Conservation (phyloP, 2,888 invertebrate genomes). For the Nudaria mundana region DNA sequence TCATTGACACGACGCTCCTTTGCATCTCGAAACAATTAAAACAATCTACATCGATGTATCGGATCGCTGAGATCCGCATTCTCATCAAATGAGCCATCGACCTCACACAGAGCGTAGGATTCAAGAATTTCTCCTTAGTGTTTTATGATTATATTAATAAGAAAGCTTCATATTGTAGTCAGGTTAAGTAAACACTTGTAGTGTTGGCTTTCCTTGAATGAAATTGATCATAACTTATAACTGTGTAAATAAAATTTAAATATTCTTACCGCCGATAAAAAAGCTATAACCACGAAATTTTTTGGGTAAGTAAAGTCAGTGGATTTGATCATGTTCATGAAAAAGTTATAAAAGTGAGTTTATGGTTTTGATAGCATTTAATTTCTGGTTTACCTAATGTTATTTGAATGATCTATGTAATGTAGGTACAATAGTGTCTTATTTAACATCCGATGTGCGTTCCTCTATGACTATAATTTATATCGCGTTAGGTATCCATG, state of each 20-base stretch:
- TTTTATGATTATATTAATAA: slow-evolving; percentile 41
- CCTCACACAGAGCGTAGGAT: slow-evolving; percentile 36
- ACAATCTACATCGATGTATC: slow-evolving; percentile 53
- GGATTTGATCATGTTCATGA: slow-evolving; percentile 4
- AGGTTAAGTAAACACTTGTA: slow-evolving; percentile 33
- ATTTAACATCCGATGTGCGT: no score
- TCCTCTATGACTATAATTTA: no score
- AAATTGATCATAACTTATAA: slow-evolving; percentile 25
- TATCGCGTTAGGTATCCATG: no score
- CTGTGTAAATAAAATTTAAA: slow-evolving; percentile 18
- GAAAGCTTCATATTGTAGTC: slow-evolving; percentile 30
- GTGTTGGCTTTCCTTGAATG: slow-evolving; percentile 30
- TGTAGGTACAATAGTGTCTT: no score
- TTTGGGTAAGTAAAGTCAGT: no score
- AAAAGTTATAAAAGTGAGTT: slow-evolving; percentile 8
- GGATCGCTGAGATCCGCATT: slow-evolving; percentile 54
- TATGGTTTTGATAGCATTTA: slow-evolving; percentile 1
- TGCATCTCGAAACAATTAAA: slow-evolving; percentile 59
- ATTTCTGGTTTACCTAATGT: not conserved
- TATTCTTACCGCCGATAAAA: slow-evolving; percentile 10
- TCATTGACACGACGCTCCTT: slow-evolving; percentile 58
- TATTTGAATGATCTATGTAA: no score
- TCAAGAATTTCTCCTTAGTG: slow-evolving; percentile 32
- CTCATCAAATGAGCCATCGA: slow-evolving; percentile 34
- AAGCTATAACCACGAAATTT: slow-evolving; percentile 3